These are phyloP conservation scores for Dromius quadrimaculatus DNA, from an alignment of 2,888 invertebrate genomes.

Conservation along the genomic window DNA sequence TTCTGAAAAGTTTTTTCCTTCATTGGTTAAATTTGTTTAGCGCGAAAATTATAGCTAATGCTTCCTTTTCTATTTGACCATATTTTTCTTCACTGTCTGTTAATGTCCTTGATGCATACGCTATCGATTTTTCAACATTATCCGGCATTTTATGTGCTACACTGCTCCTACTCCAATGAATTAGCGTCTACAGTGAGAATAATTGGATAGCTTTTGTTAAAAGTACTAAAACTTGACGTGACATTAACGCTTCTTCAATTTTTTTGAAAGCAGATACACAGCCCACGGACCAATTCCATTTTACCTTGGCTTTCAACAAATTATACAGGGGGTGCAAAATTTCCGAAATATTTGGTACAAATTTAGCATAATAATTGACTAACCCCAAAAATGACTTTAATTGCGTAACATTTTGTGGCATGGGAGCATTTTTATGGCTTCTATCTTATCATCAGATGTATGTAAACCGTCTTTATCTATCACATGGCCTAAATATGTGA, in stretches of 20 bases:
- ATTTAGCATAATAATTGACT: conserved; percentile 55
- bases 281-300: conserved; percentile 25
- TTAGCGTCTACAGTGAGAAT: conserved; percentile 46
- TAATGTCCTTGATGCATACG: conserved; percentile 54
- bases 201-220: conserved; percentile 34
- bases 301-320: conserved; percentile 13
- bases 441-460: conserved; percentile 32
- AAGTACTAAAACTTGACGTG: conserved; percentile 4
- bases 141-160: conserved; percentile 5
- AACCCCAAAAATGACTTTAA: conserved; percentile 48
- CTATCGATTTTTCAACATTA: conserved; percentile 50
- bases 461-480: conserved; percentile 35
- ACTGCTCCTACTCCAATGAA: conserved; percentile 18
- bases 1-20: no score
- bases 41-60: conserved; percentile 44
- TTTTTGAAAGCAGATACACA: conserved; percentile 10
- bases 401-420: conserved; percentile 36
- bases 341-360: conserved; percentile 48
- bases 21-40: conserved; percentile 27
- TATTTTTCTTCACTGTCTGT: conserved; percentile 47
- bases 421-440: conserved; percentile 38
- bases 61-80: conserved; percentile 53
- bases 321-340: conserved; percentile 37
- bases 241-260: conserved; percentile 11
- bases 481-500: conserved; percentile 56